Conservation (phyloP, 1,140 invertebrate genomes). For the Palaemon carinicauda region DNA sequence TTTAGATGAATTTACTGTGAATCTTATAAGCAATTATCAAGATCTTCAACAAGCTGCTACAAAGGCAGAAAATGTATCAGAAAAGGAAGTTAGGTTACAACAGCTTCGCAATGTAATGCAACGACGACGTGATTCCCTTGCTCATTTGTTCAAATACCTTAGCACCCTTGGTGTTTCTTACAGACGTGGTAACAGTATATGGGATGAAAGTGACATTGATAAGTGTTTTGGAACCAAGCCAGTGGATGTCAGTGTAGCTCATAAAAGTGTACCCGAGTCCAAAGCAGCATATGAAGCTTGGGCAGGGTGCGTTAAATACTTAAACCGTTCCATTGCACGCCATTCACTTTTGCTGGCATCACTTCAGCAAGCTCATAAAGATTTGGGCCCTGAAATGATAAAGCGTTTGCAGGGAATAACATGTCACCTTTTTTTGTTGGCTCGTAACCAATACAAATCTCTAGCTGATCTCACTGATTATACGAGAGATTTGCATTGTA, state of each 20-base stretch:
- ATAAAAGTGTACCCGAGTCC: slow-evolving; percentile 61
- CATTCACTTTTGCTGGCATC: slow-evolving; percentile 74
- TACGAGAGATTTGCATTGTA: slow-evolving; percentile 7
- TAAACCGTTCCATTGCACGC: slow-evolving; percentile 76
- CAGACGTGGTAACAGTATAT: slow-evolving; percentile 54
- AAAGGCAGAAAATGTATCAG: slow-evolving; percentile 19
- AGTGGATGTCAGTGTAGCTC: slow-evolving; percentile 60
- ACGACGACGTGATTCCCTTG: slow-evolving; percentile 29
- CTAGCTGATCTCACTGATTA: slow-evolving; percentile 19
- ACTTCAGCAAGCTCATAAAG: slow-evolving; percentile 74
- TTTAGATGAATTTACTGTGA: slow-evolving; percentile 47
- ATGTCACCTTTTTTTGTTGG: slow-evolving; percentile 70
- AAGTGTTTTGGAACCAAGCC: slow-evolving; percentile 59
- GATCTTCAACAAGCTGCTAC: slow-evolving; percentile 39
- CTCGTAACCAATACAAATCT: slow-evolving; percentile 22
- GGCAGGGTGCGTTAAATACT: slow-evolving; percentile 80
- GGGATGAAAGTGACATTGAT: slow-evolving; percentile 49
- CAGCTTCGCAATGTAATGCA: slow-evolving; percentile 49
- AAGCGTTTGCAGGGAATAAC: slow-evolving; percentile 86
- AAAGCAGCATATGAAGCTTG: slow-evolving; percentile 68
- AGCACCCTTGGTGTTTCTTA: slow-evolving; percentile 43
- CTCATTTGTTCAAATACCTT: slow-evolving; percentile 52
- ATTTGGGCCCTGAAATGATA: slow-evolving; percentile 81
- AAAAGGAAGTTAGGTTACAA: slow-evolving; percentile 37
- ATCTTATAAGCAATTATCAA: slow-evolving; percentile 48